Percentiles rank a stretch among this genome's conserved stretches.
Evolutionary conservation across 2,113 vertebrate genomes (phyloP).

Genomic region (Python bivittatus): DNA sequence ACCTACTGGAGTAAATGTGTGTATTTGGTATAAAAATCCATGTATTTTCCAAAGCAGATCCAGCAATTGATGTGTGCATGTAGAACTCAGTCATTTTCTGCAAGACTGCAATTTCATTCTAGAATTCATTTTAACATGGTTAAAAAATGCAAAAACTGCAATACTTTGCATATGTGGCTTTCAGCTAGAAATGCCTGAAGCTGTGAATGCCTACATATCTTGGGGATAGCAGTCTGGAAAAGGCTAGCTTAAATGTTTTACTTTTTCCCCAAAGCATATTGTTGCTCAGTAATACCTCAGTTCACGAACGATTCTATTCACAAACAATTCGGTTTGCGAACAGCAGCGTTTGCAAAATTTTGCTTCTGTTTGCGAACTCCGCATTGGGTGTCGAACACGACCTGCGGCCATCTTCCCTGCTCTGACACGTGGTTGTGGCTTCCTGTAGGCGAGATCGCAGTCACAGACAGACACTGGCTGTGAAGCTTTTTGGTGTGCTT

Average conservation of each 20-base stretch:
- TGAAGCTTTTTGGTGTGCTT: no score
- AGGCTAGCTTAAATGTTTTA: neutral
- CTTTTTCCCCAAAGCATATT: neutral
- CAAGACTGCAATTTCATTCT: neutral
- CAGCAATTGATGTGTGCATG: neutral
- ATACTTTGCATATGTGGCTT: neutral
- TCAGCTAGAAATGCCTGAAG: neutral
- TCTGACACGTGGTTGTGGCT: no score
- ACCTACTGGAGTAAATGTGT: neutral
- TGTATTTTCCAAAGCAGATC: neutral
- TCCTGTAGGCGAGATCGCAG: no score
- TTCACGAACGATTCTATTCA: no score
- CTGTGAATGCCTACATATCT: neutral
- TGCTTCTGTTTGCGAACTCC: no score
- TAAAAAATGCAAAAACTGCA: neutral
- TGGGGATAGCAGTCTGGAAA: neutral
- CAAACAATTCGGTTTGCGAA: no score
- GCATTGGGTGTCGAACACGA: no score
- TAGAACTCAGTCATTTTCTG: neutral
- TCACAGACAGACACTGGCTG: no score
- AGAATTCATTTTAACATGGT: neutral
- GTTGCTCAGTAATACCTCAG: neutral
- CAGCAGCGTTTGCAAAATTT: no score
- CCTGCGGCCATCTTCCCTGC: no score
- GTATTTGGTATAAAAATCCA: neutral